phyloP scores from a whole-genome alignment of 1,140 invertebrate species.

The Cataglyphis hispanica region DNA sequence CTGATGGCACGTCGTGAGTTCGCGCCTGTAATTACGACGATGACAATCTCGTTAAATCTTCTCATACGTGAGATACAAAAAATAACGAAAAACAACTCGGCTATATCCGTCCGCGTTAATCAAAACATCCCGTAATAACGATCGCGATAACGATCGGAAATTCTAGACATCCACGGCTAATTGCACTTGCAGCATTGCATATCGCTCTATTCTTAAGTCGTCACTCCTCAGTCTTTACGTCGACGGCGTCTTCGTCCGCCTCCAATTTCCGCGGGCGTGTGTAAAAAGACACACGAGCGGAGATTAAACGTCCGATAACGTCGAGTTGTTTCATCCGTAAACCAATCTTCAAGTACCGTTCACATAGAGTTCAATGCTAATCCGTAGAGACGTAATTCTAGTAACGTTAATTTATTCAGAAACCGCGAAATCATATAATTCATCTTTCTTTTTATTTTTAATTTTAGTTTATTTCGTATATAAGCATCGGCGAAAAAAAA shows the following conservation, averaged over 20 bases:
- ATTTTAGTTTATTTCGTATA: slow-evolving; percentile 10
- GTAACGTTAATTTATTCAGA: slow-evolving; percentile 6
- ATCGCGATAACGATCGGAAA: slow-evolving; percentile 52
- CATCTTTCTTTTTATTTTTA: background rate
- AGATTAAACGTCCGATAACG: slow-evolving; percentile 61
- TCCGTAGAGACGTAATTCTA: background rate
- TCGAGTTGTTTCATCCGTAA: slow-evolving; percentile 46
- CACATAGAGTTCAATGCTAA: background rate
- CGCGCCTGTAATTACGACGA: slow-evolving; percentile 36
- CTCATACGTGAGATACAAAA: slow-evolving; percentile 16
- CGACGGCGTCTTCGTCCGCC: slow-evolving; percentile 17
- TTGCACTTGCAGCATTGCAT: slow-evolving; percentile 25
- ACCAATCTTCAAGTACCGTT: slow-evolving; percentile 37
- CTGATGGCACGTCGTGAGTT: slow-evolving; percentile 22
- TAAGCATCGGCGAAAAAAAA: background rate
- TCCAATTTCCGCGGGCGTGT: slow-evolving; percentile 51
- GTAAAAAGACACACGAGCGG: slow-evolving; percentile 39
- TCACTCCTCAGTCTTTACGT: slow-evolving; percentile 1
- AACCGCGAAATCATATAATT: background rate
- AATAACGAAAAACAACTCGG: slow-evolving; percentile 3
- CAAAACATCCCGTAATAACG: slow-evolving; percentile 59
- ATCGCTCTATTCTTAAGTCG: slow-evolving; percentile 39
- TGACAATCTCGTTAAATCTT: slow-evolving; percentile 57
- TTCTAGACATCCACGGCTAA: slow-evolving; percentile 23
- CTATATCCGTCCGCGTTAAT: slow-evolving; percentile 41